Base-by-base conservation (phyloP, 2,797 vertebrate species). In the Petrocephalus sullivani region DNA sequence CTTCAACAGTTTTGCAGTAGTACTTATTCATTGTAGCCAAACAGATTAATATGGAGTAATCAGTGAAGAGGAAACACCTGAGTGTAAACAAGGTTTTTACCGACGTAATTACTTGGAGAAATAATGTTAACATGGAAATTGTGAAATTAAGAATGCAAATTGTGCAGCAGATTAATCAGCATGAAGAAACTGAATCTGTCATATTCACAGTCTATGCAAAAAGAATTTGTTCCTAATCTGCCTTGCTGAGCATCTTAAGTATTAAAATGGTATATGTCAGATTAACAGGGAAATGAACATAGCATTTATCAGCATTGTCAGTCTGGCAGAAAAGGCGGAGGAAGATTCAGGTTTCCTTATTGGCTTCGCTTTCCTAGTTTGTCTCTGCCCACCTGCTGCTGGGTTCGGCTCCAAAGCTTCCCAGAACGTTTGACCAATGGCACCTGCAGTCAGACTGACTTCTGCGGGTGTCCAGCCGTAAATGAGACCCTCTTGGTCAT, bases 151-250 rank as follows among this genome's bases (percentile, higher is more conserved):
- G 49, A 86, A 64, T 86, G 84, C 84, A 75, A 67, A 88, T 10
- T 91, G 91, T 91, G 88, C 91, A 89, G 91, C 53, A 89, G 90
- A 93, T 90, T 89, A 87, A 86, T 84, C 90, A 90, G 89, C 90
- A 19, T 54, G 61, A 21, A 85, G 87, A 58, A 85, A 85, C 10
- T 28, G 53, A 37, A 85, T 85, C 14, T 57, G 51, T 85, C 78
- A 82, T 12, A 56, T 53, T 85, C 49, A 53, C 54, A 85, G n/a
- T 37, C 16, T 19, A 14, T 87, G n/a, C 1, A 53, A 85, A 8
- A 4, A 33, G 5, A 46, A 19, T 7, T 37, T n/a, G 54, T 21
- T 61, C 46, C 14, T 37, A 37, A 51, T 83, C 49, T 61, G 8
- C n/a, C 60, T 64, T 41, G 49, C 51, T 53, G 21, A 84, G 78